phyloP scores from a whole-genome alignment of 2,797 vertebrate species.

The Gallinago nigripennis region DNA sequence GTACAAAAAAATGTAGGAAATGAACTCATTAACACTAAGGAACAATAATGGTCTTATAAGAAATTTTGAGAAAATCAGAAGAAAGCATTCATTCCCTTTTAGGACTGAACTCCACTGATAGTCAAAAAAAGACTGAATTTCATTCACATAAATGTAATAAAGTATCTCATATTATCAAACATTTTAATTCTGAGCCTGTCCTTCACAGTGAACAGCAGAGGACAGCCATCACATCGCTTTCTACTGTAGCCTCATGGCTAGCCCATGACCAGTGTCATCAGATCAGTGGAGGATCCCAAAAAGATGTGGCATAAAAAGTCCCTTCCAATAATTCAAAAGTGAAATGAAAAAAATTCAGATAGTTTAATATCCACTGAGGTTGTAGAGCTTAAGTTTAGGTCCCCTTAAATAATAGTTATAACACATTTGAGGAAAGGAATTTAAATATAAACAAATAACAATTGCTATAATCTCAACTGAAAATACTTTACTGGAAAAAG shows the following conservation, averaged over 20 bases:
- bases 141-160: not conserved
- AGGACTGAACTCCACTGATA: not conserved
- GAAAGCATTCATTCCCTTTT: not conserved
- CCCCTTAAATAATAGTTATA: not conserved
- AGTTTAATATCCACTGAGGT: not conserved
- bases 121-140: not conserved
- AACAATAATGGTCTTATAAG: not conserved
- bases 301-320: not conserved
- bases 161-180: not conserved
- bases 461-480: not conserved
- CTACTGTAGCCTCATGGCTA: not conserved
- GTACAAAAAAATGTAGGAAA: not conserved
- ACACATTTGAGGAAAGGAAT: not conserved
- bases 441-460: not conserved
- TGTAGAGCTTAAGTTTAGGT: not conserved
- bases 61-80: not conserved
- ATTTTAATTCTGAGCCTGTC: not conserved
- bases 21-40: not conserved
- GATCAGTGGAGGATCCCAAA: not conserved
- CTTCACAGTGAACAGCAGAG: not conserved
- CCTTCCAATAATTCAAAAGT: not conserved
- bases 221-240: not conserved
- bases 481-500: constrained; percentile 8
- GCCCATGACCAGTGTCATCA: not conserved
- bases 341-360: not conserved